These are phyloP conservation scores for Phytoseiulus persimilis DNA, from an alignment of 2,888 invertebrate species.

Conservation along the genomic window DNA sequence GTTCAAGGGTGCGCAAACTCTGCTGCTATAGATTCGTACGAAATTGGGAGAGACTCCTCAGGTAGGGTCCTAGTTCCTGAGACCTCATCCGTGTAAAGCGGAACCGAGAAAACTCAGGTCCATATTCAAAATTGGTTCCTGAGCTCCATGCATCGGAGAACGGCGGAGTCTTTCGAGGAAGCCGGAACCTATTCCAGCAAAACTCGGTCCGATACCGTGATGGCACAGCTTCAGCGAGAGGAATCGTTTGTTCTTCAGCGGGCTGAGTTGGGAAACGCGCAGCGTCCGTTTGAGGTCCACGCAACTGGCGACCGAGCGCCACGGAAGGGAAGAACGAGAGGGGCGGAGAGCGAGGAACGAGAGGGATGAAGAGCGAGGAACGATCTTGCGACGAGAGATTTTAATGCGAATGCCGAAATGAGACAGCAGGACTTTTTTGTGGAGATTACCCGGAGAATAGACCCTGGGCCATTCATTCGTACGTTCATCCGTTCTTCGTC, in stretches of 20 bases:
- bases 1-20: no score
- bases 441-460: background rate
- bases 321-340: background rate
- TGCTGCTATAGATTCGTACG: no score
- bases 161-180: background rate
- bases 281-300: background rate
- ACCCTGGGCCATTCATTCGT: background rate
- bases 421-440: background rate
- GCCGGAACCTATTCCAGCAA: background rate
- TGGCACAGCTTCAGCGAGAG: background rate
- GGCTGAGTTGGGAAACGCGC: background rate
- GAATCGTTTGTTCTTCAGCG: background rate
- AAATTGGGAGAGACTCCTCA: no score
- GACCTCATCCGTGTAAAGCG: no score
- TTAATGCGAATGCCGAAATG: background rate
- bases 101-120: no score
- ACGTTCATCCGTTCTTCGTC: background rate
- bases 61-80: no score
- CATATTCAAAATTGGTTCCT: background rate
- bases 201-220: background rate
- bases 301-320: background rate
- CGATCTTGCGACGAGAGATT: background rate
- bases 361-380: background rate
- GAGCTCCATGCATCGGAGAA: background rate
- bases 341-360: background rate